Percentiles rank a stretch among this genome's conserved stretches.
phyloP scores from a whole-genome alignment of 2,888 invertebrate genomes.

The Cataglyphis rosenhaueri region DNA sequence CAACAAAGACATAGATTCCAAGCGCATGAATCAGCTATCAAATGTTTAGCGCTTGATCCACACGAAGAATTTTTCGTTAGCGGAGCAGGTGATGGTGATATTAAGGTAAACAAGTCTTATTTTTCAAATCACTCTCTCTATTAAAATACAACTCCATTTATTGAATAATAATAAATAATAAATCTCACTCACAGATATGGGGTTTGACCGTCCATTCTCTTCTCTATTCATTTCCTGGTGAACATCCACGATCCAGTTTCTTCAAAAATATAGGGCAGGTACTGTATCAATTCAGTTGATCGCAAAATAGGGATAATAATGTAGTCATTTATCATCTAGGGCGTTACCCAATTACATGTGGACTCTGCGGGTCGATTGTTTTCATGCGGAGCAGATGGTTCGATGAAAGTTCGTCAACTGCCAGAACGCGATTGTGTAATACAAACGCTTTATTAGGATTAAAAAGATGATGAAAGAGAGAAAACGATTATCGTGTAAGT shows the following conservation, averaged over 20 bases:
- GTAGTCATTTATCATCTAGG: slow-evolving; percentile 83
- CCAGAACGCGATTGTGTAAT: slow-evolving; percentile 91
- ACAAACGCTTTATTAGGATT: slow-evolving; percentile 86
- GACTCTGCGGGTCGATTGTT: slow-evolving; percentile 96
- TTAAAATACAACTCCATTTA: neutral
- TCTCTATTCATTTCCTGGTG: slow-evolving; percentile 95
- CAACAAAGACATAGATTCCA: slow-evolving; percentile 93
- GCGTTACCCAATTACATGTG: slow-evolving; percentile 97
- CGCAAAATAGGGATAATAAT: neutral
- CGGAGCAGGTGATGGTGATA: slow-evolving; percentile 97
- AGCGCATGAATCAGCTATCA: slow-evolving; percentile 97
- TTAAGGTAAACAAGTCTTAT: slow-evolving; percentile 88
- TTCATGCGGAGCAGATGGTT: slow-evolving; percentile 99
- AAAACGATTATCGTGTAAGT: slow-evolving; percentile 35
- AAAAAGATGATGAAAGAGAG: slow-evolving; percentile 36
- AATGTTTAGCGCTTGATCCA: slow-evolving; percentile 97
- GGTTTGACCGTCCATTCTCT: slow-evolving; percentile 95
- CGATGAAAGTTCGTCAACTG: slow-evolving; percentile 98
- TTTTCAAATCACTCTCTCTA: neutral
- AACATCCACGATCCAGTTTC: slow-evolving; percentile 98
- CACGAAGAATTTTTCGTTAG: slow-evolving; percentile 98
- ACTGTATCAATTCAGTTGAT: slow-evolving; percentile 9
- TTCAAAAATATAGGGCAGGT: slow-evolving; percentile 98
- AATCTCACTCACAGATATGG: slow-evolving; percentile 91
- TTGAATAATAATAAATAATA: neutral